Percentiles rank a stretch among this genome's conserved stretches.
phyloP scores from a whole-genome alignment of 2,797 vertebrate species.

The Neomorphus geoffroyi region DNA sequence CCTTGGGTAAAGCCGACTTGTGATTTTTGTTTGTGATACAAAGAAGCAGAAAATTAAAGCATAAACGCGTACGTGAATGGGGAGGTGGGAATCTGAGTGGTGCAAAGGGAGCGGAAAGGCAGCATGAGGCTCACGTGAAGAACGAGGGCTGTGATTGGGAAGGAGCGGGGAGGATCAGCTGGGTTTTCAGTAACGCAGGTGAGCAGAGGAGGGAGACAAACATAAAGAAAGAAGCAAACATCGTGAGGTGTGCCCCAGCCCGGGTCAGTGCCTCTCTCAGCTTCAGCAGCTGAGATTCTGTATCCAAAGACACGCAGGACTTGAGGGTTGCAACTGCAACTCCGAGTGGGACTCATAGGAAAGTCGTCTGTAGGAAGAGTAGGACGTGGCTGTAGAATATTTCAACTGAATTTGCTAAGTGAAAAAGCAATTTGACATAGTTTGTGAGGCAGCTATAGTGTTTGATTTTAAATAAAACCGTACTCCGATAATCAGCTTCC shows the following conservation, averaged over 20 bases:
- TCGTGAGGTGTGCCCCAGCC: rapidly evolving
- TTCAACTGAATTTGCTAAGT: not conserved
- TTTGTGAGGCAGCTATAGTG: not conserved
- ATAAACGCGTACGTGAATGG: not conserved
- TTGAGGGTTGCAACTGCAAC: not conserved
- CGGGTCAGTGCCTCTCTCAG: not conserved
- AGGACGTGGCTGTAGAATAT: not conserved
- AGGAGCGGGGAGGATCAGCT: not conserved
- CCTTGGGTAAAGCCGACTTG: not conserved
- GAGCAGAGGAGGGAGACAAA: not conserved
- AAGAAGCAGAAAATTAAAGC: not conserved
- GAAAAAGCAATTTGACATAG: not conserved
- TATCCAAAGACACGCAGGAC: not conserved
- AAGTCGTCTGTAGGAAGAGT: not conserved
- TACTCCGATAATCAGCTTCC: not conserved
- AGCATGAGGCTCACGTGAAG: not conserved
- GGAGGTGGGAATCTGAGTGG: not conserved
- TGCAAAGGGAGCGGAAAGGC: not conserved
- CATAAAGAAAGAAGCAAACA: not conserved
- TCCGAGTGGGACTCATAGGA: not conserved
- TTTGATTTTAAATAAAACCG: slow-evolving; percentile 30
- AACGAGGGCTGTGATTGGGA: rapidly evolving
- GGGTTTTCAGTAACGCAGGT: not conserved
- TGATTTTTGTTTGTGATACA: not conserved
- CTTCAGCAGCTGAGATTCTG: not conserved